Conservation (phyloP, 1,140 invertebrate species). For the Laodelphax striatellus region DNA sequence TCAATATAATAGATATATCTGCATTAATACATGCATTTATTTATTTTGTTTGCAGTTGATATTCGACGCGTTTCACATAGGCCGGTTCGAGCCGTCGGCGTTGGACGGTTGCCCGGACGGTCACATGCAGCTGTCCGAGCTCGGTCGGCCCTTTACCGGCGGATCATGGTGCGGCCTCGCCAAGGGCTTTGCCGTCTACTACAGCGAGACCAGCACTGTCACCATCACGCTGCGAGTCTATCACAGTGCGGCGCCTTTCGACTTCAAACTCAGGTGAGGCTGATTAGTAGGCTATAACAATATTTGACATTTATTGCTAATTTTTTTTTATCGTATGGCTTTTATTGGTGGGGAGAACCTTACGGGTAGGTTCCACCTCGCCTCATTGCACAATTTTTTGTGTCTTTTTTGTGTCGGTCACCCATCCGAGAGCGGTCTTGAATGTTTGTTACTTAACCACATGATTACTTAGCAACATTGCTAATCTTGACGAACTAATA, state of each 20-base stretch:
- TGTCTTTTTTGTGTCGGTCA: too few species aligned
- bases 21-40: too few species aligned
- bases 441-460: too few species aligned
- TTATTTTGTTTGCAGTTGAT: slow-evolving; percentile 43
- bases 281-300: background rate
- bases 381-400: too few species aligned
- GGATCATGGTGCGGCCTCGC: slow-evolving; percentile 73
- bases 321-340: too few species aligned
- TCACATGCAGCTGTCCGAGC: slow-evolving; percentile 70
- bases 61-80: slow-evolving; percentile 72
- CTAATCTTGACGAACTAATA: too few species aligned
- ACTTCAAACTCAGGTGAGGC: slow-evolving; percentile 48
- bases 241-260: slow-evolving; percentile 54
- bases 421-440: too few species aligned
- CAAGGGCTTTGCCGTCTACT: slow-evolving; percentile 64
- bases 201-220: slow-evolving; percentile 71
- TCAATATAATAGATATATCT: too few species aligned
- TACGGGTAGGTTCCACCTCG: too few species aligned
- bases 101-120: slow-evolving; percentile 61
- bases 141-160: slow-evolving; percentile 67
- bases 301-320: too few species aligned
- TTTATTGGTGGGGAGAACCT: too few species aligned
- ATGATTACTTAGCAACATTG: too few species aligned
- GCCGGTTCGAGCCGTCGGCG: slow-evolving; percentile 48
- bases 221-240: slow-evolving; percentile 63